A percentile compares a stretch with the other conserved stretches of the same genome.
Evolutionary conservation across 2,113 vertebrate species (phyloP).

Genomic region (Daubentonia madagascariensis): DNA sequence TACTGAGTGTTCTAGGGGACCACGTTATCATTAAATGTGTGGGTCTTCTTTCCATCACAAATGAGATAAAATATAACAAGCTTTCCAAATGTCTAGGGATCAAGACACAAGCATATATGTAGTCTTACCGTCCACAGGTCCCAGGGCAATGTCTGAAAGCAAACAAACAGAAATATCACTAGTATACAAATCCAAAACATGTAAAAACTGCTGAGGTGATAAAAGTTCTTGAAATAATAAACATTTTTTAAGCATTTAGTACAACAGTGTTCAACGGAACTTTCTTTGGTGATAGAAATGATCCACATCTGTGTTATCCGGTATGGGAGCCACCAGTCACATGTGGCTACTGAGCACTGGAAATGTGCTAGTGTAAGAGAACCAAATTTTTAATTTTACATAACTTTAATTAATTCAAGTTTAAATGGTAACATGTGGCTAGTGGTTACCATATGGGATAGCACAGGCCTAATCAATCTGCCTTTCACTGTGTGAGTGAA

Average conservation of each 20-base stretch:
- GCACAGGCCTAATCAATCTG: not conserved
- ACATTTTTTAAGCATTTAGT: not conserved
- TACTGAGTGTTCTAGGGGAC: not conserved
- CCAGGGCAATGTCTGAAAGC: slow-evolving; percentile 94
- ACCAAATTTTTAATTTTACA: not conserved
- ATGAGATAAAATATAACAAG: slow-evolving; percentile 24
- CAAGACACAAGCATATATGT: not conserved
- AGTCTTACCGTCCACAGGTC: slow-evolving; percentile 96
- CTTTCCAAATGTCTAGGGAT: slow-evolving; percentile 31
- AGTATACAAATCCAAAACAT: not conserved
- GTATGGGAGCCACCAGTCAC: not conserved
- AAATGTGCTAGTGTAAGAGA: not conserved
- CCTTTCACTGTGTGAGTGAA: not conserved
- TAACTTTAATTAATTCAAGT: not conserved
- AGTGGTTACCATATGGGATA: not conserved
- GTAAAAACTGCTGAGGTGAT: not conserved
- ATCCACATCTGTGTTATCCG: not conserved
- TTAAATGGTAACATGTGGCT: not conserved
- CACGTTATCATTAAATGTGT: not conserved
- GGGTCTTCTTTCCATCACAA: not conserved
- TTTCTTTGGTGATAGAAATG: not conserved
- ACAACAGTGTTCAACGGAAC: not conserved
- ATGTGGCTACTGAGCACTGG: not conserved
- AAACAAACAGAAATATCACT: slow-evolving; percentile 64
- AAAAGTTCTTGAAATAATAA: not conserved